Evolutionary conservation across 1,140 invertebrate species (phyloP), one percentile per base, ranked within the genome.

Genomic region (Drosophila suzukii): DNA sequence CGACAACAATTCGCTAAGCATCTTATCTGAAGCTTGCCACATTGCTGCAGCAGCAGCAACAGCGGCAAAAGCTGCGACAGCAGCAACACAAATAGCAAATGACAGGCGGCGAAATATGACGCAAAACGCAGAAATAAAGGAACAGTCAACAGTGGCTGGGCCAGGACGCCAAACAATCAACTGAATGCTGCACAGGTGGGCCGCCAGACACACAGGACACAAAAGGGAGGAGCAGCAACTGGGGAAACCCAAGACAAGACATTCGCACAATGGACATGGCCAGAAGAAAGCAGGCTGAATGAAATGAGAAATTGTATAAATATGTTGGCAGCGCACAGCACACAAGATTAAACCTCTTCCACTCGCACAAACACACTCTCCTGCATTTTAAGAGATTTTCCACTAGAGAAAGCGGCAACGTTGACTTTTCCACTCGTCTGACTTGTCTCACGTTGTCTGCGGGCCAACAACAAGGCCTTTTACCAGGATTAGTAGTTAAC

Each of bases 401-500:
- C 78, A 81, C 82, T 75, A 78, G 68, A 82, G 71, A 76, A 75
- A 17, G 44, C 63, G 49, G 43, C 79, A 47, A 62, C 83, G 84
- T 82, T 86, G 82, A 88, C 82, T 86, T 88, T 88, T 88, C 78
- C 67, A 85, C 81, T 88, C 75, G 83, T 78, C 74, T 68, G 61
- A 68, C 78, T 76, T 68, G 62, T 55, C 81, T 80, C 58, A 55
- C 78, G 67, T 81, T 77, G 81, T 78, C 78, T 72, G 72, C 63
- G 53, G 46, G 49, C 30, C 58, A 77, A 56, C 75, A 80, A 89
- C 84, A 84, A 81, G 84, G 84, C 84, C 84, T 88, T 88, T 88
- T 88, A 88, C 84, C 75, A 81, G 84, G 84, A 88, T 88, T 88
- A 88, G 83, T 89, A 88, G 83, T 83, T 88, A 89, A 88, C 83